Conservation (phyloP, 1,140 invertebrate species). For the Macrosteles quadrilineatus region DNA sequence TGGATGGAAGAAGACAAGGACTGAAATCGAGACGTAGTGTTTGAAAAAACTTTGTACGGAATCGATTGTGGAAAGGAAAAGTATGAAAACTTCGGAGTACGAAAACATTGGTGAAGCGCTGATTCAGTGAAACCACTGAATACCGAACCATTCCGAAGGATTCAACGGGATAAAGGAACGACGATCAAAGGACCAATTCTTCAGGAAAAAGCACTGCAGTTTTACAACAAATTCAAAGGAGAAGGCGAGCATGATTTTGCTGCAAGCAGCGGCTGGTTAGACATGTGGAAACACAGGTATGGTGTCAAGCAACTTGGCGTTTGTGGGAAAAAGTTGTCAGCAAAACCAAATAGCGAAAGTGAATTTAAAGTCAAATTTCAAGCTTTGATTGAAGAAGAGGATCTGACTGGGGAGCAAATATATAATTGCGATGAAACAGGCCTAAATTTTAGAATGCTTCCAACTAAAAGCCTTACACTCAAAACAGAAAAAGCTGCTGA, state of each 20-base stretch:
- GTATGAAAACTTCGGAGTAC: not conserved
- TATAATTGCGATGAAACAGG: constrained; percentile 47
- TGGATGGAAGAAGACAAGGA: not conserved
- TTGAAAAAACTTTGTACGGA: not conserved
- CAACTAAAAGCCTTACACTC: constrained; percentile 38
- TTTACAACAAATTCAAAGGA: constrained; percentile 25
- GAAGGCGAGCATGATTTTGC: not conserved
- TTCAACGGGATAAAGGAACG: not conserved
- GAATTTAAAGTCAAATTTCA: constrained; percentile 9
- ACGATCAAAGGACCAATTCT: not conserved
- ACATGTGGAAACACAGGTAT: not conserved
- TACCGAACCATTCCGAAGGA: too few species aligned
- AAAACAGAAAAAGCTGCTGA: constrained; percentile 13
- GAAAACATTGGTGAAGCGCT: constrained; percentile 12
- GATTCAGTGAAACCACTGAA: not conserved
- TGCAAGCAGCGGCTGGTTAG: not conserved
- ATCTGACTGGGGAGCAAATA: constrained; percentile 37
- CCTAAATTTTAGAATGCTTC: constrained; percentile 43
- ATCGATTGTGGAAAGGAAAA: not conserved
- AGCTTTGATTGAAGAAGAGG: not conserved
- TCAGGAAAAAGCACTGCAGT: constrained; percentile 10
- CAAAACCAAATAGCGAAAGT: not conserved
- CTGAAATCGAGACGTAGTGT: not conserved
- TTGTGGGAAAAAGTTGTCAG: not conserved
- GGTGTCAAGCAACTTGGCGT: not conserved